These are phyloP conservation scores for Palaemon carinicauda DNA, from an alignment of 1,140 invertebrate genomes.

Conservation along the genomic window DNA sequence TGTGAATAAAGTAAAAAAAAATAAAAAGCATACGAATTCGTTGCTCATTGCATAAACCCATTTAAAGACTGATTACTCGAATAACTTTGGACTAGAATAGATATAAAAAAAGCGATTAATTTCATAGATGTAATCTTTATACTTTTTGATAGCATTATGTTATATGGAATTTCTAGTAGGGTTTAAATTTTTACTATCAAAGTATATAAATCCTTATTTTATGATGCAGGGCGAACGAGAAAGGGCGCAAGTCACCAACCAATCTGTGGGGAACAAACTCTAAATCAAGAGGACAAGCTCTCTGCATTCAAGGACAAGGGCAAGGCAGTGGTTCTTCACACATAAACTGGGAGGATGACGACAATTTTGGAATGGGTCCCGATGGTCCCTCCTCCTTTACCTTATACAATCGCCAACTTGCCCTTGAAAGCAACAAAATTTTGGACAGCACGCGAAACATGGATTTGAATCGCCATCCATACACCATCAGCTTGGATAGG, in stretches of 20 bases:
- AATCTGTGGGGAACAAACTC: slow-evolving; percentile 43
- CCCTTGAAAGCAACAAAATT: neutral
- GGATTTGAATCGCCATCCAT: slow-evolving; percentile 51
- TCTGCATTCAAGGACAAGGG: slow-evolving; percentile 45
- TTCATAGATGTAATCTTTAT: no score
- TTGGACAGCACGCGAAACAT: slow-evolving; percentile 17
- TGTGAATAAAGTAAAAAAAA: no score
- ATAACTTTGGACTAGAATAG: no score
- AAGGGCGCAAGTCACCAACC: slow-evolving; percentile 39
- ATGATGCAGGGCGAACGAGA: slow-evolving; percentile 21
- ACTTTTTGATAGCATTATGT: no score
- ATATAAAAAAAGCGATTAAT: no score
- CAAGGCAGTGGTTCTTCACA: neutral
- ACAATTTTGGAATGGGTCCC: neutral
- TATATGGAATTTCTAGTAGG: no score
- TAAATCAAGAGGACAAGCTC: slow-evolving; percentile 20
- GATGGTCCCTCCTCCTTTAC: slow-evolving; percentile 30
- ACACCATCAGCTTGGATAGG: slow-evolving; percentile 57
- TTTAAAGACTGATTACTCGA: no score
- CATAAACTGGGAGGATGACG: slow-evolving; percentile 24
- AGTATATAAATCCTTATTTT: no score
- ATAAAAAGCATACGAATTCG: no score
- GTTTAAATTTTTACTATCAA: no score
- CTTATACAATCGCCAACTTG: slow-evolving; percentile 7
- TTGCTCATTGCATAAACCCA: no score